Evolutionary conservation across 2,113 vertebrate genomes (phyloP).

Genomic region (Zapus hudsonius): DNA sequence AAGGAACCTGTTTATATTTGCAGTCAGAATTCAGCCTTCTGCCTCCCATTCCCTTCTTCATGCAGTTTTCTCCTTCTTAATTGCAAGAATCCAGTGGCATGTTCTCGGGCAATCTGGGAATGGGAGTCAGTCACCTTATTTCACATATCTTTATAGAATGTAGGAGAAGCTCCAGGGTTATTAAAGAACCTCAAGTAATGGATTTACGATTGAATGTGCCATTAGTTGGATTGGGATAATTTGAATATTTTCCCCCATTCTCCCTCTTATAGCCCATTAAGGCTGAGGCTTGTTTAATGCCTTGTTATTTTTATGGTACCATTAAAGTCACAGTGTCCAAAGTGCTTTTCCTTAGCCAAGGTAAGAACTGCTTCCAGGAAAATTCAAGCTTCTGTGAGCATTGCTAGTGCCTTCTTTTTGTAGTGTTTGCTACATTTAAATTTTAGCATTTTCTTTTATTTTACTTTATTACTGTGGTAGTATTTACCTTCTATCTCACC

Average conservation of each 20-base stretch:
- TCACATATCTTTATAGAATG: conserved; percentile 69
- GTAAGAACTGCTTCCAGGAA: conserved; percentile 14
- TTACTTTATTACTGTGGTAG: no score
- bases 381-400: neutral
- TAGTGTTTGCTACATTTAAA: neutral
- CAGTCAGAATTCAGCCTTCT: conserved; percentile 65
- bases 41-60: neutral
- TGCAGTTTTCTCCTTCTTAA: neutral
- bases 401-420: neutral
- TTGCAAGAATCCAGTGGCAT: conserved; percentile 20
- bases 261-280: conserved; percentile 56
- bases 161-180: conserved; percentile 68
- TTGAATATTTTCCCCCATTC: conserved; percentile 61
- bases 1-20: conserved; percentile 54
- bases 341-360: conserved; percentile 28
- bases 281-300: conserved; percentile 59
- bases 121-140: conserved; percentile 70
- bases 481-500: no score
- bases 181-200: conserved; percentile 59
- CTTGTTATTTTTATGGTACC: conserved; percentile 57
- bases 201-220: conserved; percentile 42
- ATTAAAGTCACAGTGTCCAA: neutral
- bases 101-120: conserved; percentile 72
- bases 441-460: no score
- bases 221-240: conserved; percentile 13